Percentiles rank a stretch among this genome's conserved stretches.
These are phyloP conservation scores for Cyrtorhinus lividipennis DNA, from an alignment of 1,140 invertebrate genomes.

Conservation along the genomic window DNA sequence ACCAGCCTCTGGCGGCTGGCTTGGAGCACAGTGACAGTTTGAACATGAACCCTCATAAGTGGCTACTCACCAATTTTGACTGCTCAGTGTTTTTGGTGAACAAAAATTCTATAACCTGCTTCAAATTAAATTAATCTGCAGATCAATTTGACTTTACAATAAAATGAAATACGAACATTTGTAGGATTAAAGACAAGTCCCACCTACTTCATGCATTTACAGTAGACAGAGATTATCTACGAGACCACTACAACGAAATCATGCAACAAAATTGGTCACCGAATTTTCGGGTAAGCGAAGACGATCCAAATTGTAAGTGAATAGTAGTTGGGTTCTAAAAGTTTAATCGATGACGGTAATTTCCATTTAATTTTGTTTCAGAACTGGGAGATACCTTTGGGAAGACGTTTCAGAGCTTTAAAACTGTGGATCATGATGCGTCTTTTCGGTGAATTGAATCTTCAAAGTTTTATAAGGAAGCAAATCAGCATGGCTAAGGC, in stretches of 20 bases:
- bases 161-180: conserved; percentile 7
- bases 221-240: conserved; percentile 81
- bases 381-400: conserved; percentile 89
- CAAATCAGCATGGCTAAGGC: conserved; percentile 57
- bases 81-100: conserved; percentile 68
- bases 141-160: conserved; percentile 8
- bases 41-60: conserved; percentile 86
- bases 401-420: conserved; percentile 74
- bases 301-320: no score
- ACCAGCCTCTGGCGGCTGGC: conserved; percentile 60
- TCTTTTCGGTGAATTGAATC: conserved; percentile 61
- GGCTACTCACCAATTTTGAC: conserved; percentile 83
- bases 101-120: no score
- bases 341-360: neutral
- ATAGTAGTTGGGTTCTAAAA: no score
- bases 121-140: neutral
- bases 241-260: neutral
- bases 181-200: conserved; percentile 62
- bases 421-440: conserved; percentile 91
- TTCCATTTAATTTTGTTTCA: conserved; percentile 31
- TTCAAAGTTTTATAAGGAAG: conserved; percentile 63
- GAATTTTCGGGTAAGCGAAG: conserved; percentile 65
- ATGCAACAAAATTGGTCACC: conserved; percentile 41
- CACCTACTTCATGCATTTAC: conserved; percentile 74
- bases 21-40: conserved; percentile 72